These are phyloP conservation scores for Drosophila pectinifera DNA, from an alignment of 1,140 invertebrate species.

Conservation along the genomic window DNA sequence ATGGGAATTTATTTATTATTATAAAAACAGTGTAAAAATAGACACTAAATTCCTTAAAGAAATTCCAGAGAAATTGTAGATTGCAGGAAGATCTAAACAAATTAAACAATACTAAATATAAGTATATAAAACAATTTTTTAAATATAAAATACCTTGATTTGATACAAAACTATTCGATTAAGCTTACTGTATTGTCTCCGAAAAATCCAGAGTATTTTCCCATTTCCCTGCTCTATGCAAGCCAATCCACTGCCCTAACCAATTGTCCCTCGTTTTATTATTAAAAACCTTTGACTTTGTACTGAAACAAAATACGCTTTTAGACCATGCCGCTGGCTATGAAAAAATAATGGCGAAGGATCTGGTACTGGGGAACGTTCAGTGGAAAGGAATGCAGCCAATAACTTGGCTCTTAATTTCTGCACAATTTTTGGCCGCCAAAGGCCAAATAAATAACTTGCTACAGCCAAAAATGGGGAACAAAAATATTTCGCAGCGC, in stretches of 20 bases:
- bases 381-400: conserved; percentile 25
- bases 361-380: background rate
- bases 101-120: background rate
- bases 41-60: no score
- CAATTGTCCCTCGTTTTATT: conserved; percentile 35
- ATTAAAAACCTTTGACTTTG: conserved; percentile 56
- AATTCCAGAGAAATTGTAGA: no score
- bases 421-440: conserved; percentile 46
- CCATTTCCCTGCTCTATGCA: background rate
- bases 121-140: background rate
- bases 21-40: background rate
- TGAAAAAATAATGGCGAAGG: conserved; percentile 27
- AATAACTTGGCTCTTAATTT: conserved; percentile 57
- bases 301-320: conserved; percentile 34
- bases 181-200: no score
- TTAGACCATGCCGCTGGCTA: conserved; percentile 31
- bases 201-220: conserved; percentile 1
- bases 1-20: no score
- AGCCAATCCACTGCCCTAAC: background rate
- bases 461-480: conserved; percentile 35
- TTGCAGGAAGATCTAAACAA: background rate
- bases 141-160: background rate
- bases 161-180: no score
- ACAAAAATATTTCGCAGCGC: conserved; percentile 39
- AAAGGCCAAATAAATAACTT: conserved; percentile 62